Conservation (phyloP, 2,113 vertebrate genomes). For the Coregonus clupeaformis region DNA sequence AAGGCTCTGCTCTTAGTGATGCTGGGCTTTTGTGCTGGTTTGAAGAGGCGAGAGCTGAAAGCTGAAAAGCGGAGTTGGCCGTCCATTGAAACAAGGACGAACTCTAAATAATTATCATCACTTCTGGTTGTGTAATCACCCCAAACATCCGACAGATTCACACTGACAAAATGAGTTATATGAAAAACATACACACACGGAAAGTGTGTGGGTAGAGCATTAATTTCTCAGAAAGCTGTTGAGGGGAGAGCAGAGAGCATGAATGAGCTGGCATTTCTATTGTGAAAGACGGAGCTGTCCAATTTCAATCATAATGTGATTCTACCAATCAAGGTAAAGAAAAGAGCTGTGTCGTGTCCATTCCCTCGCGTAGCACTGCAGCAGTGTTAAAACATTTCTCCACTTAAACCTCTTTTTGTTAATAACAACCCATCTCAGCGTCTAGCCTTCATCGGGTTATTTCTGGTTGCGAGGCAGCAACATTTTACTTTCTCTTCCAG, state of each 20-base stretch:
- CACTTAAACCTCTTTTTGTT: too few relatives aligned
- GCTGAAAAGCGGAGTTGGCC: not conserved
- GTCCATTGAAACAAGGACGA: not conserved
- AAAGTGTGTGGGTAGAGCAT: not conserved
- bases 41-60: not conserved
- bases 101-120: not conserved
- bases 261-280: not conserved
- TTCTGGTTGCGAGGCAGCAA: too few relatives aligned
- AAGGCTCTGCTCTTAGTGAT: not conserved
- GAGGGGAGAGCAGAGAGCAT: not conserved
- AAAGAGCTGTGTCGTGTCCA: too few relatives aligned
- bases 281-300: too few relatives aligned
- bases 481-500: not conserved
- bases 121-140: not conserved
- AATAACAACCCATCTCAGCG: too few relatives aligned
- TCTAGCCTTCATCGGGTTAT: too few relatives aligned
- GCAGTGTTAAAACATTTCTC: too few relatives aligned
- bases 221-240: not conserved
- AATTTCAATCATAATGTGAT: not conserved
- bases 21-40: not conserved
- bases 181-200: not conserved
- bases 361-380: too few relatives aligned
- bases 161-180: constrained; percentile 1
- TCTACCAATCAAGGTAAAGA: not conserved
- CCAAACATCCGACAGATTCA: not conserved